Base-by-base conservation (phyloP, 2,888 invertebrate genomes). In the Ophion costatus region DNA sequence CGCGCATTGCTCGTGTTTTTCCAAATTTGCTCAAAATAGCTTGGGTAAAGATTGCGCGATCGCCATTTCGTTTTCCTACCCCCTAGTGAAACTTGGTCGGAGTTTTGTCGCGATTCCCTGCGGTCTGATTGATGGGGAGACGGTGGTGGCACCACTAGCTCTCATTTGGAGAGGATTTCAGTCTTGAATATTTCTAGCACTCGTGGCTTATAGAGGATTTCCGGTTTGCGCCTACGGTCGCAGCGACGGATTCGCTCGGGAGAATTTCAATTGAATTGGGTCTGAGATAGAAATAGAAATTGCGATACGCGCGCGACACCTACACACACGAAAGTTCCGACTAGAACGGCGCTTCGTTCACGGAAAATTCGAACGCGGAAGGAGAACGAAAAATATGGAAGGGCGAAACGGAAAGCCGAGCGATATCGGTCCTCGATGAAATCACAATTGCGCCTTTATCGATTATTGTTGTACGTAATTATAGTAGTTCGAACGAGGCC, bases 391-490 rank as follows among this genome's bases (percentile, higher is more conserved):
- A 38, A 10, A 57, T 3, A 20, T 14, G 6, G 14, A 6, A 61
- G 22, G 22, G 42, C 11, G 22, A 5, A 69, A 45, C 10, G 22
- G 0, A 38, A 14, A 59, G 14, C 0, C 24, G 24, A 20, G 6
- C 29, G 17, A 45, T 56, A 14, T 6, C 9, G 22, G 10, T 33
- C 14, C 57, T 33, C 29, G 38, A 76, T 76, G 66, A 66, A 76
- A 76, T 76, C 56, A 56, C 64, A 51, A 75, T 64, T 38, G 51
- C 51, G 51, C 51, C 22, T 66, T 76, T 51, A 22, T 56, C 17
- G 11, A 24, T 75, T 33, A 64, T 75, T 38, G 63, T 76, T 66
- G 76, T 76, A 42, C 17, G 82, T 77, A 63, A 74, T 70, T 74
- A 63, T 77, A 22, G 80, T 67, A 51, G 20, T 74, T 73, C 38